A percentile compares a stretch with the other conserved stretches of the same genome.
Evolutionary conservation across 2,888 invertebrate species (phyloP).

Genomic region (Pseudeuparius sepicola): DNA sequence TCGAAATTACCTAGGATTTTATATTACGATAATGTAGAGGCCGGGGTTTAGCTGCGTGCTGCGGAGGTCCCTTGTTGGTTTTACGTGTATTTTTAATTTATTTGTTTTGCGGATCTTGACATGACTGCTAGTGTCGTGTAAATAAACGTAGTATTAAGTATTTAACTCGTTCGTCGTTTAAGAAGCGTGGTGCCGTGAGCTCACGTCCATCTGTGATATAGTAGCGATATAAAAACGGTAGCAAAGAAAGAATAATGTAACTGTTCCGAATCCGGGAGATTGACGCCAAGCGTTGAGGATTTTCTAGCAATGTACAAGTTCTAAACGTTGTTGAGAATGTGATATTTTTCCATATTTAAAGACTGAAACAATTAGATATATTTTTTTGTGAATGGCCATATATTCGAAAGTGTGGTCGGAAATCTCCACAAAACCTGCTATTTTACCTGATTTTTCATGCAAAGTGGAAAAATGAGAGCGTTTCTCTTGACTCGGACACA

Average conservation of each 20-base stretch:
- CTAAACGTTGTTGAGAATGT: conserved; percentile 38
- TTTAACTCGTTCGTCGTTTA: conserved; percentile 35
- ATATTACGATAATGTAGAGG: no score
- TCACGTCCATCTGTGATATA: conserved; percentile 40
- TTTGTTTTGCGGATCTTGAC: conserved; percentile 31
- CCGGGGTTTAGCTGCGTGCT: no score
- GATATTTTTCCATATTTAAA: conserved; percentile 42
- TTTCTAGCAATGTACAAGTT: no score
- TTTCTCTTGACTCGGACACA: conserved; percentile 36
- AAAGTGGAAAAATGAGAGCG: conserved; percentile 27
- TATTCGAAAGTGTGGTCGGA: no score
- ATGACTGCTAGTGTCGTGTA: conserved; percentile 37
- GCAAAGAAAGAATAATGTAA: conserved; percentile 40
- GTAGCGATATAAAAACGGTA: conserved; percentile 34
- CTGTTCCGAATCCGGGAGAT: conserved; percentile 37
- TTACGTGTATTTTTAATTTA: no score
- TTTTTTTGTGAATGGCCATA: no score
- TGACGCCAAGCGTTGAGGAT: conserved; percentile 32
- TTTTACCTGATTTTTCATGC: no score
- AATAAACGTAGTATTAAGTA: conserved; percentile 35
- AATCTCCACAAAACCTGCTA: no score
- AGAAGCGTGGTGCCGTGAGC: conserved; percentile 30
- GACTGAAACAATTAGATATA: conserved; percentile 42
- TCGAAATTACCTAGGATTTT: no score
- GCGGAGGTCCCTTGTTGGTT: no score